Percentiles rank a stretch among this genome's conserved stretches.
These are phyloP conservation scores for Numenius phaeopus DNA, from an alignment of 2,797 vertebrate species.

Conservation along the genomic window DNA sequence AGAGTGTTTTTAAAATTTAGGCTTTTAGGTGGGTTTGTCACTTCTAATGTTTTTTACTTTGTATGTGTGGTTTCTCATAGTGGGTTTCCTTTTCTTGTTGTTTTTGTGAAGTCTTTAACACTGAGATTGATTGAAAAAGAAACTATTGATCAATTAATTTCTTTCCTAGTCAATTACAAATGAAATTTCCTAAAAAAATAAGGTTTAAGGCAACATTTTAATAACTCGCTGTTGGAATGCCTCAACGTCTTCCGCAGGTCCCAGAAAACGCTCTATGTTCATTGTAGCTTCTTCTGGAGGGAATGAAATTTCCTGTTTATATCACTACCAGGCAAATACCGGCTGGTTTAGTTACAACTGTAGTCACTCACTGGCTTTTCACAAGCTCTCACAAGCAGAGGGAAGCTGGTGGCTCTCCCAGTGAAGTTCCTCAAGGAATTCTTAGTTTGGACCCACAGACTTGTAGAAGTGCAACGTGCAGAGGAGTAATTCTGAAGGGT, in stretches of 20 bases:
- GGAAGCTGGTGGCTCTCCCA: background rate
- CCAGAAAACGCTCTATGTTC: background rate
- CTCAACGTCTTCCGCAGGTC: background rate
- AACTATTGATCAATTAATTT: background rate
- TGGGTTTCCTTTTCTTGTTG: background rate
- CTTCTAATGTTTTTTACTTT: background rate
- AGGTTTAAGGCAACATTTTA: background rate
- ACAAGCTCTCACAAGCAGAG: background rate
- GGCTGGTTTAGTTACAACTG: background rate
- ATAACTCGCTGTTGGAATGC: background rate
- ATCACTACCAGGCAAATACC: background rate
- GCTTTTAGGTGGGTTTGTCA: background rate
- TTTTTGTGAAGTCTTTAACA: background rate
- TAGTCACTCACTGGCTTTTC: background rate
- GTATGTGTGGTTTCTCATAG: background rate
- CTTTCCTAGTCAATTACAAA: background rate
- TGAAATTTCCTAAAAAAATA: background rate
- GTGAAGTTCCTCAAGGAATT: background rate
- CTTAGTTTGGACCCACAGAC: background rate
- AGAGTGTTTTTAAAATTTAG: background rate
- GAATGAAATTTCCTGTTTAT: background rate
- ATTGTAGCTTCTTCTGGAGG: background rate
- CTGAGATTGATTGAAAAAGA: background rate
- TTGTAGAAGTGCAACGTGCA: background rate
- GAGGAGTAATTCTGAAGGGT: background rate